Percentiles rank a stretch among this genome's conserved stretches.
These are phyloP conservation scores for Muschampia plurimacula DNA, from an alignment of 2,888 invertebrate species.

Conservation along the genomic window DNA sequence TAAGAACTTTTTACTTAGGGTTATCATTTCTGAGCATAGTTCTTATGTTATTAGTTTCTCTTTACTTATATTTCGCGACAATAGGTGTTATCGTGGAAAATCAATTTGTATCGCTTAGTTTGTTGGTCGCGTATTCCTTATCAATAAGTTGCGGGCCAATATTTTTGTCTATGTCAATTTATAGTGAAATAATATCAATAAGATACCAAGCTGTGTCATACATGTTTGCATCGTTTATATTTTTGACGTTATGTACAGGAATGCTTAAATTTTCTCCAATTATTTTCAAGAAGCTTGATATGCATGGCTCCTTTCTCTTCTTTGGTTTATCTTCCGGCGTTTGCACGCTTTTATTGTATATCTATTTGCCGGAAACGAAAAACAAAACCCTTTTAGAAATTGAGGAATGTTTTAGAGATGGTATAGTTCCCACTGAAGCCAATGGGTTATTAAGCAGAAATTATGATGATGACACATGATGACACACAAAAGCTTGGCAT, in stretches of 20 bases:
- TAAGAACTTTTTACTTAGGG: background rate
- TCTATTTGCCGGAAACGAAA: slow-evolving; percentile 51
- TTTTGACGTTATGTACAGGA: slow-evolving; percentile 4
- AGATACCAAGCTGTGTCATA: slow-evolving; percentile 15
- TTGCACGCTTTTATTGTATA: slow-evolving; percentile 43
- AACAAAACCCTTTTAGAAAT: slow-evolving; percentile 52
- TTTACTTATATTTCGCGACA: slow-evolving; percentile 19
- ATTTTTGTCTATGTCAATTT: slow-evolving; percentile 16
- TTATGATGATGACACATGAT: background rate
- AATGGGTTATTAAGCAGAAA: background rate
- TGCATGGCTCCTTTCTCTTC: slow-evolving; percentile 24
- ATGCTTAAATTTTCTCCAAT: slow-evolving; percentile 21
- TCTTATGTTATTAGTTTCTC: slow-evolving; percentile 4
- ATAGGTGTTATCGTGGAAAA: slow-evolving; percentile 6
- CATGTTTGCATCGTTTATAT: slow-evolving; percentile 10
- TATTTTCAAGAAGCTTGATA: slow-evolving; percentile 14
- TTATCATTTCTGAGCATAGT: slow-evolving; percentile 14
- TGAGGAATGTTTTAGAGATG: slow-evolving; percentile 39
- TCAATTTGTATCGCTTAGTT: background rate
- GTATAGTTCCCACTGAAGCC: background rate
- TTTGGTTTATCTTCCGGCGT: slow-evolving; percentile 1
- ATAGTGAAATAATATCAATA: slow-evolving; percentile 21
- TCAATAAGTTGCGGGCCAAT: slow-evolving; percentile 12
- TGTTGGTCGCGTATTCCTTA: slow-evolving; percentile 17
- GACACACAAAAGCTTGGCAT: no score